A percentile compares a stretch with the other conserved stretches of the same genome.
phyloP scores from a whole-genome alignment of 1,140 invertebrate genomes.

The Polyergus mexicanus region DNA sequence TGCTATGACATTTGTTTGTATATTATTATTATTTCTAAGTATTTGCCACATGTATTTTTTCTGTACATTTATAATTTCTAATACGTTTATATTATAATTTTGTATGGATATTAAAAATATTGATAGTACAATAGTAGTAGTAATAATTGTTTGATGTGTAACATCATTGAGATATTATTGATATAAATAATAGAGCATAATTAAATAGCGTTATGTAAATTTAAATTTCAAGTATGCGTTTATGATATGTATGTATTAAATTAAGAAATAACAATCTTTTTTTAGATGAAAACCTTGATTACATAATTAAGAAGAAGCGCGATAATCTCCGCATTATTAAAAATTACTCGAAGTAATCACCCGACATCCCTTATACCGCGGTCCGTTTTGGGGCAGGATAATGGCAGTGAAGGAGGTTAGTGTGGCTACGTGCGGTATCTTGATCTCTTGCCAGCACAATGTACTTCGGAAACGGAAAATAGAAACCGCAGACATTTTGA shows the following conservation, averaged over 20 bases:
- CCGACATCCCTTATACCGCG: constrained; percentile 27
- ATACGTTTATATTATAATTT: background rate
- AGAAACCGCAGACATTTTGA: constrained; percentile 62
- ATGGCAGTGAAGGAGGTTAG: constrained; percentile 33
- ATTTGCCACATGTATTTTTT: background rate
- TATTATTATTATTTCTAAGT: background rate
- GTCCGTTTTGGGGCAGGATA: constrained; percentile 31
- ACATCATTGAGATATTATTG: background rate
- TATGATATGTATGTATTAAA: background rate
- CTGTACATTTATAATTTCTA: background rate
- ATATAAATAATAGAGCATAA: background rate
- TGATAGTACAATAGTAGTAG: background rate
- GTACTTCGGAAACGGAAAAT: constrained; percentile 45
- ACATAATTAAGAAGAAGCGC: constrained; percentile 8
- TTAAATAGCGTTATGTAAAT: background rate
- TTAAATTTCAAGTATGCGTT: background rate
- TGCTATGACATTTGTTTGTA: constrained; percentile 35
- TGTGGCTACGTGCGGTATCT: constrained; percentile 37
- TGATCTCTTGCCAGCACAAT: constrained; percentile 57
- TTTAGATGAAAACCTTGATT: constrained; percentile 5
- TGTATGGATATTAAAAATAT: background rate
- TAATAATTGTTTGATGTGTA: background rate
- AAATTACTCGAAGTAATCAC: constrained; percentile 46
- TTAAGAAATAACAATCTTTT: background rate
- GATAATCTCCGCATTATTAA: constrained; percentile 19